phyloP scores from a whole-genome alignment of 2,113 vertebrate species.

The Sylvilagus bachmani region DNA sequence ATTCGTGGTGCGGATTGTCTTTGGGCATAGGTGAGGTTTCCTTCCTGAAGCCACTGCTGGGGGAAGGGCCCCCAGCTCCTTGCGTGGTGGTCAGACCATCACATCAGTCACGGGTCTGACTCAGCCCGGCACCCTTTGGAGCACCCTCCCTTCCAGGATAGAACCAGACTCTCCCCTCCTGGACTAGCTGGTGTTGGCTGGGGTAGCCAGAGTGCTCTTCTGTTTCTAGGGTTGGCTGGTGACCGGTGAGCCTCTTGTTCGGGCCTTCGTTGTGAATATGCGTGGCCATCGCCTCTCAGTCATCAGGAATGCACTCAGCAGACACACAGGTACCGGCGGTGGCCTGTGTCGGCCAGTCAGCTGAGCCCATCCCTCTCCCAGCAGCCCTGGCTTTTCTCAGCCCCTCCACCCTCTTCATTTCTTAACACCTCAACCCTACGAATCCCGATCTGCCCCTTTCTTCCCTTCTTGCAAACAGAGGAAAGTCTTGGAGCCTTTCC shows the following conservation, averaged over 20 bases:
- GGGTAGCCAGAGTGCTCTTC: not conserved
- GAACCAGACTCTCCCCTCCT: not conserved
- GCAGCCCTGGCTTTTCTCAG: conserved; percentile 36
- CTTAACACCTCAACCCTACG: conserved; percentile 21
- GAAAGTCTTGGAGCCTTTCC: not conserved
- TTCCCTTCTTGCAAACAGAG: conserved; percentile 9
- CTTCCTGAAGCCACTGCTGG: not conserved
- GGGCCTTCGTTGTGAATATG: not conserved
- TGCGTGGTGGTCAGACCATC: not conserved
- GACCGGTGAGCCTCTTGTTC: not conserved
- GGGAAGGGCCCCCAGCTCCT: not conserved
- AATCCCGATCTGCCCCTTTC: not conserved
- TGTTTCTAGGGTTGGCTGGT: not conserved
- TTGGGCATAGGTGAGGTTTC: not conserved
- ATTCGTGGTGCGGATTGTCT: too few species aligned
- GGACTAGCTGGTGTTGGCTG: not conserved
- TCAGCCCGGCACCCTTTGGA: not conserved
- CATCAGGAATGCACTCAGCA: not conserved
- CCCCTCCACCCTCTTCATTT: not conserved
- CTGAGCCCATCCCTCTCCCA: not conserved
- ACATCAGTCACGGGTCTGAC: not conserved
- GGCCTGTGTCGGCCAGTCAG: not conserved
- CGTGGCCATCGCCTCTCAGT: not conserved
- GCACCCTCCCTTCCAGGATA: not conserved
- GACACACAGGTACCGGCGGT: not conserved